Conservation (phyloP, 2,888 invertebrate genomes). For the Drosophila silvestris region DNA sequence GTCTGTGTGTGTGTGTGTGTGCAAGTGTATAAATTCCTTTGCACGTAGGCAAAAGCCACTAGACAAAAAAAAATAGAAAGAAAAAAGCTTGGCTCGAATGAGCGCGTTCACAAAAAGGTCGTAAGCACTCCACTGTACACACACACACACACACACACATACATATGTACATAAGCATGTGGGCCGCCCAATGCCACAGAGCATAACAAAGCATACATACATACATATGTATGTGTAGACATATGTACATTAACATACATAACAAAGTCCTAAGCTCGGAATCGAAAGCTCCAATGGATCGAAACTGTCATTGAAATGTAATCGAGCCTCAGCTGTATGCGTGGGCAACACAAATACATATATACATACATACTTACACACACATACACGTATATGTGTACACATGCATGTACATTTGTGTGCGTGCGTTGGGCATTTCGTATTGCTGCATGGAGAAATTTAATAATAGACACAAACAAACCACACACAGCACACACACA, state of each 20-base stretch:
- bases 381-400: conserved; percentile 2
- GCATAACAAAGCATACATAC: conserved; percentile 26
- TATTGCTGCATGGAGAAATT: conserved; percentile 67
- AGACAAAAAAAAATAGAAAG: conserved; percentile 21
- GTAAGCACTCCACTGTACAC: conserved; percentile 48
- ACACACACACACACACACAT: neutral
- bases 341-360: conserved; percentile 43
- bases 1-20: conserved; percentile 22
- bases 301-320: conserved; percentile 67
- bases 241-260: conserved; percentile 14
- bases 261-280: conserved; percentile 54
- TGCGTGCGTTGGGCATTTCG: conserved; percentile 23
- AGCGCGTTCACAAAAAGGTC: conserved; percentile 58
- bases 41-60: conserved; percentile 70
- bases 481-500: conserved; percentile 34
- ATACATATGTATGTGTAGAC: neutral
- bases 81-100: conserved; percentile 66
- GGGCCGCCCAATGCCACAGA: conserved; percentile 71
- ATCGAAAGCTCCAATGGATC: conserved; percentile 44
- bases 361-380: conserved; percentile 8
- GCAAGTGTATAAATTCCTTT: conserved; percentile 78
- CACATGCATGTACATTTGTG: neutral
- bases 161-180: conserved; percentile 29
- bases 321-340: conserved; percentile 38
- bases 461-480: conserved; percentile 60